phyloP scores from a whole-genome alignment of 2,888 invertebrate genomes.

The Trypoxylon attenuatum region DNA sequence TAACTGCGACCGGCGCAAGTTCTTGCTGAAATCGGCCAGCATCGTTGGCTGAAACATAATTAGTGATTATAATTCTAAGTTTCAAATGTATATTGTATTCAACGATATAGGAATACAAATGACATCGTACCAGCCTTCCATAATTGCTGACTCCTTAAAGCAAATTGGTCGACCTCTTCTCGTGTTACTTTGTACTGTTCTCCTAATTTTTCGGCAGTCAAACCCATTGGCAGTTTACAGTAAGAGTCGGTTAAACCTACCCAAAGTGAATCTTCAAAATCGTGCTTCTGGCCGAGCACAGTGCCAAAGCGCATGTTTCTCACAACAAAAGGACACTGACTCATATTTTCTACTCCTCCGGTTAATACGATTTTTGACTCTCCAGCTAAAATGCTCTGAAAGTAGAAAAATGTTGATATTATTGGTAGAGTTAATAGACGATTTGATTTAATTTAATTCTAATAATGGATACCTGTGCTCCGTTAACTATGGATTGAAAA shows the following conservation, averaged over 20 bases:
- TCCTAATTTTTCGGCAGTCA: constrained; percentile 96
- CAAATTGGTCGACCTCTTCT: constrained; percentile 90
- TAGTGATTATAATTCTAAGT: background rate
- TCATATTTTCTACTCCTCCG: constrained; percentile 98
- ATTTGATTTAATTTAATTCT: no score
- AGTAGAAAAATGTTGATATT: background rate
- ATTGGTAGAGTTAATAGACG: no score
- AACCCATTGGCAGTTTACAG: constrained; percentile 95
- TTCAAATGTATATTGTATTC: background rate
- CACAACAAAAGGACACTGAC: constrained; percentile 90
- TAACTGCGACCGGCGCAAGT: constrained; percentile 89
- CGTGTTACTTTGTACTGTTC: constrained; percentile 87
- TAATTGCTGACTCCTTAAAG: constrained; percentile 87
- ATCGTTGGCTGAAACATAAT: constrained; percentile 82
- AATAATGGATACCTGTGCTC: constrained; percentile 90
- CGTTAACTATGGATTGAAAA: constrained; percentile 95
- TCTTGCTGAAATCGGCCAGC: constrained; percentile 93
- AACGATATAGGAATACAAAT: background rate
- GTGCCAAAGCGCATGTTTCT: constrained; percentile 93
- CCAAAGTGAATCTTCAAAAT: constrained; percentile 94
- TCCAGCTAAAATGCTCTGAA: constrained; percentile 89
- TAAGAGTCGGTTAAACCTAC: constrained; percentile 89
- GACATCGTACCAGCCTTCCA: constrained; percentile 86
- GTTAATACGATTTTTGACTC: constrained; percentile 90
- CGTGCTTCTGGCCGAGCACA: constrained; percentile 83